These are phyloP conservation scores for Podilymbus podiceps DNA, from an alignment of 2,113 vertebrate genomes.

Conservation along the genomic window DNA sequence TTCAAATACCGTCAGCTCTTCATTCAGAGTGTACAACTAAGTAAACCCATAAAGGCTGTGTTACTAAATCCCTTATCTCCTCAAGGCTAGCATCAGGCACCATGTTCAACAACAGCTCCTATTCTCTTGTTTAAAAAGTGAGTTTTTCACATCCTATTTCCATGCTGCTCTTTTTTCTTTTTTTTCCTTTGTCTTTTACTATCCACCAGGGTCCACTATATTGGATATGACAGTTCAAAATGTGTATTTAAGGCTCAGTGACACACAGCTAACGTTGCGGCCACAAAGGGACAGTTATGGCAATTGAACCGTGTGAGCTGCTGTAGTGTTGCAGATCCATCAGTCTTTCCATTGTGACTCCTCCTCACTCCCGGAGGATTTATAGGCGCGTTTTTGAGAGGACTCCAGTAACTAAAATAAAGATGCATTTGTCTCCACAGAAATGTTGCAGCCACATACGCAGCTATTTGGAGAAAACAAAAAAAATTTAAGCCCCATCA, in stretches of 20 bases:
- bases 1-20: neutral
- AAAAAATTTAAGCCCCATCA: neutral
- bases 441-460: neutral
- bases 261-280: neutral
- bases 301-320: neutral
- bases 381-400: slow-evolving; percentile 44
- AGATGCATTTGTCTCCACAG: slow-evolving; percentile 46
- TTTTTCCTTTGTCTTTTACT: slow-evolving; percentile 23
- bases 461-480: neutral
- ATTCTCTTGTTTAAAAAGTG: neutral
- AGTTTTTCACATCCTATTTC: neutral
- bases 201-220: slow-evolving; percentile 19
- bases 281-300: slow-evolving; percentile 38
- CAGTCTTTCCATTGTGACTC: slow-evolving; percentile 49
- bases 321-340: neutral
- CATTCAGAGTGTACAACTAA: neutral
- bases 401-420: slow-evolving; percentile 56
- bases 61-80: slow-evolving; percentile 24
- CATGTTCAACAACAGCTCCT: neutral
- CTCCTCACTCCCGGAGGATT: neutral
- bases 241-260: slow-evolving; percentile 19
- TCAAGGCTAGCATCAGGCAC: neutral
- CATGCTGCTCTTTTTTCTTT: slow-evolving; percentile 1
- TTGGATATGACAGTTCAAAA: slow-evolving; percentile 26
- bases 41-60: neutral